phyloP scores from a whole-genome alignment of 2,113 vertebrate genomes.

The Pterocles orientalis region DNA sequence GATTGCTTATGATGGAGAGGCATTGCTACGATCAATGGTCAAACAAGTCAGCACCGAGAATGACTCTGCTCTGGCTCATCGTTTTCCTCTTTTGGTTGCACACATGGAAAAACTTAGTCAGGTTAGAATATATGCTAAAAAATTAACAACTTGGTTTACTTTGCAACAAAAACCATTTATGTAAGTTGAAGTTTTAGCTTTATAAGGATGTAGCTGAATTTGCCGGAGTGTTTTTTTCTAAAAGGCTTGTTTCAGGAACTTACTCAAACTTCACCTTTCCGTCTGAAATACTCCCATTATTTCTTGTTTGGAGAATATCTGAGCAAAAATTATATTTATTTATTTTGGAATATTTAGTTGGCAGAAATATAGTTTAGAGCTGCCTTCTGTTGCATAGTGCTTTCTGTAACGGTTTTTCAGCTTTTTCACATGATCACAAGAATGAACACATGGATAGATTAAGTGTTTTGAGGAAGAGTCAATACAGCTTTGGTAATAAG shows the following conservation, averaged over 20 bases:
- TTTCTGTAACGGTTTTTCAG: neutral
- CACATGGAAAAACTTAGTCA: constrained; percentile 99
- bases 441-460: neutral
- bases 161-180: neutral
- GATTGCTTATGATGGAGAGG: constrained; percentile 96
- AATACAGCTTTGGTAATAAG: neutral
- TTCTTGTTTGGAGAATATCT: neutral
- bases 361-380: neutral
- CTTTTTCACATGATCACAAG: neutral
- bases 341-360: neutral
- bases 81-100: constrained; percentile 94
- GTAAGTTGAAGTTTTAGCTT: neutral
- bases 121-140: constrained; percentile 70
- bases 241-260: neutral
- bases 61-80: constrained; percentile 93
- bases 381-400: neutral
- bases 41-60: constrained; percentile 99
- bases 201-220: neutral
- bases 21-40: constrained; percentile 89
- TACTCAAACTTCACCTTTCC: neutral
- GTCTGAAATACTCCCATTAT: neutral
- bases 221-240: neutral
- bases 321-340: neutral
- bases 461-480: neutral
- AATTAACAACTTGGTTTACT: neutral